Base-by-base conservation (phyloP, 2,797 vertebrate species). In the Antennarius maculatus region DNA sequence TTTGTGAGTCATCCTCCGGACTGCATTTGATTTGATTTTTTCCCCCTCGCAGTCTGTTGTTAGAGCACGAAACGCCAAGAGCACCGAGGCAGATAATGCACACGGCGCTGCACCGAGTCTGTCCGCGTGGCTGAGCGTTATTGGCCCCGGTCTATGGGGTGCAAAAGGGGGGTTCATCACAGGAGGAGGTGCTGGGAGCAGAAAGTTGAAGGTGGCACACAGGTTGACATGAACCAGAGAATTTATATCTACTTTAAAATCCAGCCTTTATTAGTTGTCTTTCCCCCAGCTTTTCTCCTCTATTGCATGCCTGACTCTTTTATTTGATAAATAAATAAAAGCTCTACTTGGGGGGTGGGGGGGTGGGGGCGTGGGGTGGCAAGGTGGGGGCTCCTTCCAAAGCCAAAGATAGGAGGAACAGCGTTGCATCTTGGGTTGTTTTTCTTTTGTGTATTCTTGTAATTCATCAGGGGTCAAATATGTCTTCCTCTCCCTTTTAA, bases 271-370 rank as follows among this genome's bases (percentile, higher is more conserved):
- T 54, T 59, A 59, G 82, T 73, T 82, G 51, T 55, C 56, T 45
- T 59, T 66, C 73, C 29, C 11, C 0, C 48, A 43, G 66, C 46
- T 61, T 82, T 66, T 64, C 65, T 65, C 51, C 65, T 65, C 51
- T 34, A 56, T 76, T 54, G 80, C 76, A 75, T 73, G 75, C 69
- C 84, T 72, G 61, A 81, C 66, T 71, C 45, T 88, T 85, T 78
- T 81, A 86, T 89, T 85, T 82, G 79, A 90, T 91, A 82, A 91
- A 93, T 93, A 91, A 92, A 92, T 91, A 91, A 91, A 87, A 72
- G 76, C 82, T 85, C 70, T 80, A 77, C 84, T 75, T 45, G 72
- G 85, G 28, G 49, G 11, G 23, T 28, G 28, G 14, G 51, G 5
- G 7, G 37, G 37, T 3, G 15, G 29, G 28, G n/a, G n/a, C n/a